Base-by-base conservation (phyloP, 2,888 invertebrate species). In the Acleris emargana region DNA sequence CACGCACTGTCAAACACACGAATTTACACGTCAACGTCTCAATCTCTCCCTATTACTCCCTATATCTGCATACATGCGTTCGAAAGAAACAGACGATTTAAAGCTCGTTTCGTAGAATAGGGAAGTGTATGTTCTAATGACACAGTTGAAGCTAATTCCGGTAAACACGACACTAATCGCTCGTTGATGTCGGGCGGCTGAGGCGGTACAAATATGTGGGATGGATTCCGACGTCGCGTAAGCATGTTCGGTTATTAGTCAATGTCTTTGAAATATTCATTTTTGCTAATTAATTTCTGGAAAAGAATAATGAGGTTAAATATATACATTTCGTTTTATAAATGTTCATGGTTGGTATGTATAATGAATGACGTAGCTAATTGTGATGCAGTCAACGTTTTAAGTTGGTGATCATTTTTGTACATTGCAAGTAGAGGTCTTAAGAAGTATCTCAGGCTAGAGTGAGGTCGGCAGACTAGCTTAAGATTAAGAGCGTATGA, bases 91-190 rank as follows among this genome's bases (percentile, higher is more conserved):
- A 55, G 62, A 45, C 59, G 38, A 13, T 42, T 49, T 28, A 20
- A 42, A 55, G 43, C 42, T 54, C 71, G 71, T 71, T 71, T 25
- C 76, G 71, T 72, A 75, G 70, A 76, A 73, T 72, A 74, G 79
- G 87, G 88, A 90, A 89, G 86, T 86, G 81, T 78, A 74, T 79
- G 83, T 77, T 76, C 81, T 86, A 87, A 87, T 86, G 87, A 87
- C 80, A 79, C 79, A 83, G 74, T 78, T 80, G 81, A 73, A 76
- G 77, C 82, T 84, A 87, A 89, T 87, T 90, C 85, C 82, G 86
- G 81, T 75, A 70, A 72, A 75, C 72, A 73, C 73, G 84, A 81
- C 87, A 82, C 89, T 89, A 89, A 90, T 89, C 85, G 83, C 72
- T 76, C 69, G 72, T 70, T 82, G 81, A 79, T 80, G 80, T 82